Base-by-base conservation (phyloP, 92 coral and sea anemone species). In the Epizoanthus fatuus region DNA sequence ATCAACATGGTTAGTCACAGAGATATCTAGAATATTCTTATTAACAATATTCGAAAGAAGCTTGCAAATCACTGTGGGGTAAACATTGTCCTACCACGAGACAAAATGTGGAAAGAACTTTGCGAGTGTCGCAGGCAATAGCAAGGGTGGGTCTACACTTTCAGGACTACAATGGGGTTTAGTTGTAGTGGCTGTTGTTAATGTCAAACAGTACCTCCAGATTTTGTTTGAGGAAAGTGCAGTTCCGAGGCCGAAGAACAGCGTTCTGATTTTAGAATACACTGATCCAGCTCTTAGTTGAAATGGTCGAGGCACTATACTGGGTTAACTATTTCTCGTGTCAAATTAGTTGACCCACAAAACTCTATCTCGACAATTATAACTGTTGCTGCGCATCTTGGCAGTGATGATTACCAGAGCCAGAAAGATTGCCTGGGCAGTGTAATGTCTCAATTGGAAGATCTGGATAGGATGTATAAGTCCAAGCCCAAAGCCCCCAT, bases 281-380 rank as follows among this genome's bases (percentile, higher is more conserved):
- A 88, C 86, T 44, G 91, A 88, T 53, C 76, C 54, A 0, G 68
- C 67, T 8, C 83, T 83, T 86, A 76, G 79, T 39, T 78, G 77
- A 38, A 75, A 44, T 85, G 89, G 89, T 38, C 63, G 32, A 77
- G 83, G 56, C 64, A 63, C 57, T 79, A 63, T 47, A 86, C 19
- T 25, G 85, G 90, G 16, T 56, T 65, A 69, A 87, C 78, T 45
- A 71, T 65, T 8, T 58, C 82, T 40, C 16, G 86, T 37, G 64
- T 81, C 22, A 87, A 87, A 65, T 35, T 87, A 38, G 88, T 88
- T 20, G 88, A 83, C 72, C 84, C 88, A 32, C 53, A 77, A 62
- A 84, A 89, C 16, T 69, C 85, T 58, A 4, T 89, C 37, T 67
- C 81, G 17, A 54, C 87, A 22, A 53, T 83, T 53, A 19, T 89